Percentiles rank a stretch among this genome's conserved stretches.
Evolutionary conservation across 1,140 invertebrate genomes (phyloP).

Genomic region (Diorhabda elongata): DNA sequence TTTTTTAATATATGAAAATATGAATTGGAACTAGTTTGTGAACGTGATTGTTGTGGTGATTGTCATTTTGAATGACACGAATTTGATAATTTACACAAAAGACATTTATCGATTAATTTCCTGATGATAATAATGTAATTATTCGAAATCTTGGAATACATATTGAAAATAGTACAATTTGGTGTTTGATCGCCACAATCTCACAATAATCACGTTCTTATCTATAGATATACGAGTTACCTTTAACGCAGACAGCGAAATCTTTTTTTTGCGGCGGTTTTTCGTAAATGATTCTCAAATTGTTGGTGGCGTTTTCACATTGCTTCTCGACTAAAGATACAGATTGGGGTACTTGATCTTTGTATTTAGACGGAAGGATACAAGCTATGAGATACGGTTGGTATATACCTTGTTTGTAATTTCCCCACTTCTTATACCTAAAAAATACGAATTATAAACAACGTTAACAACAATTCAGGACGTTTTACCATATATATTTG

Average conservation of each 20-base stretch:
- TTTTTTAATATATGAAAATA: neutral
- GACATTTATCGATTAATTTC: no score
- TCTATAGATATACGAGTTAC: neutral
- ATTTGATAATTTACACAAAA: no score
- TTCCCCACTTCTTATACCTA: conserved; percentile 83
- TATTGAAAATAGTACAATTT: no score
- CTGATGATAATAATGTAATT: no score
- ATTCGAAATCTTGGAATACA: no score
- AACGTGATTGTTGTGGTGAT: no score
- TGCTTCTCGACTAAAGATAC: conserved; percentile 78
- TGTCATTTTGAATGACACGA: no score
- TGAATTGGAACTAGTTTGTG: no score
- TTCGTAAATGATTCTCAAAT: conserved; percentile 81
- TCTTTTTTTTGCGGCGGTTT: conserved; percentile 67
- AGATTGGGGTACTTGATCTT: conserved; percentile 71
- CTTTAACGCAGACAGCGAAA: conserved; percentile 88
- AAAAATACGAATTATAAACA: conserved; percentile 5
- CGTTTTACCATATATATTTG: conserved; percentile 78
- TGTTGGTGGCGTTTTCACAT: conserved; percentile 82
- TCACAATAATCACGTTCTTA: no score
- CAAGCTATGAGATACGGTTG: conserved; percentile 89
- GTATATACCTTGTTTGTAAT: conserved; percentile 87
- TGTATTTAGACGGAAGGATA: conserved; percentile 71
- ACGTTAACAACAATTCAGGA: no score
- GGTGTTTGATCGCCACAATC: no score